phyloP scores from a whole-genome alignment of 2,113 vertebrate genomes.

The Trogon melanurus region DNA sequence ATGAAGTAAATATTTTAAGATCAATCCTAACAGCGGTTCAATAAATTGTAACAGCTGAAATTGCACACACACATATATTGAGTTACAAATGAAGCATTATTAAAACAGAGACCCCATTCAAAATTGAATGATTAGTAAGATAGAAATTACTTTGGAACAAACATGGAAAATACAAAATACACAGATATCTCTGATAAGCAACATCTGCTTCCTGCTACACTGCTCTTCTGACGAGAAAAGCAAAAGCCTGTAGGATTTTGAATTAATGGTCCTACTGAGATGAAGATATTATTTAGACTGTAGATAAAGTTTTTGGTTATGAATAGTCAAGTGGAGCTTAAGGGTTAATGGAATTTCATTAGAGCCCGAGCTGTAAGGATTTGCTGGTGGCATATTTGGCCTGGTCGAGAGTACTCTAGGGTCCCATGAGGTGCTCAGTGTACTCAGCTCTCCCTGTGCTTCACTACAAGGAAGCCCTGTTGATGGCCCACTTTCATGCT shows the following conservation, averaged over 20 bases:
- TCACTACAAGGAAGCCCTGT: not conserved
- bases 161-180: constrained; percentile 43
- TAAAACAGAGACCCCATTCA: constrained; percentile 49
- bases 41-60: constrained; percentile 70
- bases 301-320: constrained; percentile 29
- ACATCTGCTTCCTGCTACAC: constrained; percentile 19
- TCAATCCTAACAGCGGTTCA: constrained; percentile 70
- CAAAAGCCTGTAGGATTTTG: constrained; percentile 20
- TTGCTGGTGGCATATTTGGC: constrained; percentile 50
- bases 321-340: constrained; percentile 39
- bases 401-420: constrained; percentile 38
- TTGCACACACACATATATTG: constrained; percentile 41
- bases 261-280: not conserved
- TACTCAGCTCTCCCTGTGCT: constrained; percentile 6
- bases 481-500: not conserved
- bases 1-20: constrained; percentile 76
- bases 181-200: constrained; percentile 25
- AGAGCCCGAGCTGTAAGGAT: not conserved
- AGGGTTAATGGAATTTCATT: constrained; percentile 56
- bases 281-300: not conserved
- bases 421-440: constrained; percentile 41
- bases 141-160: constrained; percentile 45
- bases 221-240: not conserved
- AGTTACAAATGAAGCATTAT: constrained; percentile 48
- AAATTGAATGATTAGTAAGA: constrained; percentile 51